A percentile compares a stretch with the other conserved stretches of the same genome.
These are phyloP conservation scores for Uropsilus gracilis DNA, from an alignment of 2,113 vertebrate genomes.

Conservation along the genomic window DNA sequence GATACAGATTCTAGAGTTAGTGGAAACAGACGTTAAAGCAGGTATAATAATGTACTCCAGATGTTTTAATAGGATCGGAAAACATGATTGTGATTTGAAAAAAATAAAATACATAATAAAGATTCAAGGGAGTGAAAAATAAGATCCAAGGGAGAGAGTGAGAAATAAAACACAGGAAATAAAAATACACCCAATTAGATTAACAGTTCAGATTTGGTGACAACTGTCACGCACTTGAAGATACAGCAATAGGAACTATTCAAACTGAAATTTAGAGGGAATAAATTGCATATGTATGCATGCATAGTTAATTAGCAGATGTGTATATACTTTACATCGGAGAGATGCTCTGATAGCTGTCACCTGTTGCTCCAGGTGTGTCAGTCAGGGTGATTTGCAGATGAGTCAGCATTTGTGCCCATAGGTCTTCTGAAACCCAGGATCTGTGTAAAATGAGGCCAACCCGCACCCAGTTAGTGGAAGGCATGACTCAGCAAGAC, in stretches of 20 bases:
- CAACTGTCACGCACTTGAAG: not conserved
- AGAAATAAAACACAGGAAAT: not conserved
- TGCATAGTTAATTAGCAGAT: not conserved
- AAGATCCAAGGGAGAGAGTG: not conserved
- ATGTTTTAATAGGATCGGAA: not conserved
- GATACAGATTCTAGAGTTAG: not conserved
- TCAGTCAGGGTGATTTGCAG: not conserved
- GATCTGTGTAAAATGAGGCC: not conserved
- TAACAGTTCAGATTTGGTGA: not conserved
- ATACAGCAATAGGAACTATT: not conserved
- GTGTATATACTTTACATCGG: not conserved
- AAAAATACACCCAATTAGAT: not conserved
- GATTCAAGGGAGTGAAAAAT: not conserved
- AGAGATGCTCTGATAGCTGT: not conserved
- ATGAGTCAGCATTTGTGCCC: not conserved
- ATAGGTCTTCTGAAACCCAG: not conserved
- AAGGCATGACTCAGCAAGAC: not conserved
- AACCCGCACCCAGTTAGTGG: too few species aligned
- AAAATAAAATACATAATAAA: not conserved
- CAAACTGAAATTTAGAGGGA: not conserved
- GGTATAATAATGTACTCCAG: not conserved
- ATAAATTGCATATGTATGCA: not conserved
- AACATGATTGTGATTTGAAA: not conserved
- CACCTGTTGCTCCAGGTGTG: not conserved
- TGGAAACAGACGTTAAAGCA: not conserved